phyloP scores from a whole-genome alignment of 1,140 invertebrate genomes.

The Pachypsylla venusta region DNA sequence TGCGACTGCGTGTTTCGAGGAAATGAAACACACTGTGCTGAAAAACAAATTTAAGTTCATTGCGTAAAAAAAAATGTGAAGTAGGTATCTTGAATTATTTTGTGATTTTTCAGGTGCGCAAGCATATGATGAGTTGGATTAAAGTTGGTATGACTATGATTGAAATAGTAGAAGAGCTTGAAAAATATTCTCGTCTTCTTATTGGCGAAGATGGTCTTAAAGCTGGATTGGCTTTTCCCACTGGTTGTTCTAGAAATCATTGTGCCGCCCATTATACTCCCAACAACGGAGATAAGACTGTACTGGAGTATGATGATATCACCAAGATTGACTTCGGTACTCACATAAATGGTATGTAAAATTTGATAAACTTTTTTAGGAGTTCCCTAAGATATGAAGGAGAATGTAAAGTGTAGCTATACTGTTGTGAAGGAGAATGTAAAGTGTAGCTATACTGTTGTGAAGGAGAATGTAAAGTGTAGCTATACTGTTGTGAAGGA shows the following conservation, averaged over 20 bases:
- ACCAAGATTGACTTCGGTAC: constrained; percentile 99
- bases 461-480: no score
- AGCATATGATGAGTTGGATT: constrained; percentile 79
- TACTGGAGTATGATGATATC: constrained; percentile 91
- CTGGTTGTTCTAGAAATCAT: constrained; percentile 95
- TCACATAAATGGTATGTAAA: constrained; percentile 74
- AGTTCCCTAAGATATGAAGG: no score
- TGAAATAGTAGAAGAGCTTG: constrained; percentile 94
- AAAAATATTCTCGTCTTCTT: constrained; percentile 74
- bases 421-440: no score
- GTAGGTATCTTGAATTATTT: no score
- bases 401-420: no score
- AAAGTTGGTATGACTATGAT: constrained; percentile 99
- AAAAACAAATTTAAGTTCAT: no score
- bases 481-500: no score
- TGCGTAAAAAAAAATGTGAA: no score
- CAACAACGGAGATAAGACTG: constrained; percentile 92
- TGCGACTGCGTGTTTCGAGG: no score
- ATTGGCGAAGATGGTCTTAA: constrained; percentile 92
- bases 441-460: no score
- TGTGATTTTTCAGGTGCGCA: constrained; percentile 57
- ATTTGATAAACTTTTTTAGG: no score
- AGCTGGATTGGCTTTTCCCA: constrained; percentile 95
- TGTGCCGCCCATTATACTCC: constrained; percentile 99
- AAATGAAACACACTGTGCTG: no score